These are phyloP conservation scores for Pachycephus smyrnensis DNA, from an alignment of 2,888 invertebrate genomes.

Conservation along the genomic window DNA sequence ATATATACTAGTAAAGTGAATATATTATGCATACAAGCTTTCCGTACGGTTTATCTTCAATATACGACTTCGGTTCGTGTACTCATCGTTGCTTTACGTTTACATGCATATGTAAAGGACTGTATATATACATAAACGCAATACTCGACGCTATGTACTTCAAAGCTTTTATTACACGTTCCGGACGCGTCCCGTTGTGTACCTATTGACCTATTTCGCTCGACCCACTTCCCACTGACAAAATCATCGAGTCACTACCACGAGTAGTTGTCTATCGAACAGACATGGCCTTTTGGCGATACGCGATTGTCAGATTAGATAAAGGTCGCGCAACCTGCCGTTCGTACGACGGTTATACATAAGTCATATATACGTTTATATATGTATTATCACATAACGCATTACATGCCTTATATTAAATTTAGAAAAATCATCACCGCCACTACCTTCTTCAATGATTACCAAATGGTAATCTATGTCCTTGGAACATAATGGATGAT, in stretches of 20 bases:
- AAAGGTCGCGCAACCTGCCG: neutral
- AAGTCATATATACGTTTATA: neutral
- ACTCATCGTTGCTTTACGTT: neutral
- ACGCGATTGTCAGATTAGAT: neutral
- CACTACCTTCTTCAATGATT: neutral
- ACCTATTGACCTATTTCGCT: constrained; percentile 8
- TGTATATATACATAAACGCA: neutral
- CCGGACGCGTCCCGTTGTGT: neutral
- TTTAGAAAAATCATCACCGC: neutral
- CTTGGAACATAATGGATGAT: neutral
- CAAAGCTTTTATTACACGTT: neutral
- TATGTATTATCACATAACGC: neutral
- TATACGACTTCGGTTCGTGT: neutral
- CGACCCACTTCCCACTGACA: constrained; percentile 1
- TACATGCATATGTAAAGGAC: neutral
- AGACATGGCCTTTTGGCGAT: neutral
- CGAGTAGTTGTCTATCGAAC: neutral
- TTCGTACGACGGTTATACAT: neutral
- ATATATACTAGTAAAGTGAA: neutral
- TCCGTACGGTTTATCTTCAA: neutral
- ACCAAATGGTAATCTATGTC: neutral
- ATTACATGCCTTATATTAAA: neutral
- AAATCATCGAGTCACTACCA: constrained; percentile 6
- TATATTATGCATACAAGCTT: neutral
- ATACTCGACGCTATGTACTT: neutral